Base-by-base conservation (phyloP, 2,113 vertebrate species). In the Malurus cyaneus region DNA sequence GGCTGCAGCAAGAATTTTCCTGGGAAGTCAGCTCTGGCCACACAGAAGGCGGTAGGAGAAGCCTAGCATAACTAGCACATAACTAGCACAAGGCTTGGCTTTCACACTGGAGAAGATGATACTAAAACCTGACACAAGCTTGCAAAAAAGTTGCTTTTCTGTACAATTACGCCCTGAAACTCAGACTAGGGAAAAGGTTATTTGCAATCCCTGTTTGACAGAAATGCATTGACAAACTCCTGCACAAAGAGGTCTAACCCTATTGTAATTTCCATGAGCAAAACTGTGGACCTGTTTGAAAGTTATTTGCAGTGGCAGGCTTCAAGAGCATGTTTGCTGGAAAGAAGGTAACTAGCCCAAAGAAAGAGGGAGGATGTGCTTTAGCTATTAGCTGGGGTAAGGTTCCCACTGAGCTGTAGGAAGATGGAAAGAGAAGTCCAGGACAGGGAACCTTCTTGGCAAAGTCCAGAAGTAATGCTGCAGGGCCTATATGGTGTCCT, bases 1-100 rank as follows among this genome's bases (percentile, higher is more conserved):
- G 99, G 99, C 90, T 99, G 99, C 95, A 99, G 99, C 97, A 99
- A 99, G 96, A 99, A 98, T 94, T 99, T 99, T 81, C 98, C 97
- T 31, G 99, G 99, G 76, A 99, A 96, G 83, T 97, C 97, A 9
- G 98, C 99, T 9, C 97, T 99, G 91, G 96, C 97, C 82, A 98
- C 98, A 2, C 98, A 94, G 92, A 98, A 98, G 8, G 98, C 99
- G 98, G 99, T 99, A 95, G 21, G 89, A 69, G 54, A 65, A 61
- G 44, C 39, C 61, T 65, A 36, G 36, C 36, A 3, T 9, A 15
- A 25, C 20, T 62, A 77, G 52, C 39, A 64, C 18, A 3, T 9
- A 15, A 25, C 20, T 62, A 77, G 52, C 39, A 64, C 18, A 66
- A 84, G 18, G 60, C 60, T 91, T 67, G 39, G 36, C 20, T 39